Base-by-base conservation (phyloP, 1,140 invertebrate genomes). In the Cotesia chilonis region DNA sequence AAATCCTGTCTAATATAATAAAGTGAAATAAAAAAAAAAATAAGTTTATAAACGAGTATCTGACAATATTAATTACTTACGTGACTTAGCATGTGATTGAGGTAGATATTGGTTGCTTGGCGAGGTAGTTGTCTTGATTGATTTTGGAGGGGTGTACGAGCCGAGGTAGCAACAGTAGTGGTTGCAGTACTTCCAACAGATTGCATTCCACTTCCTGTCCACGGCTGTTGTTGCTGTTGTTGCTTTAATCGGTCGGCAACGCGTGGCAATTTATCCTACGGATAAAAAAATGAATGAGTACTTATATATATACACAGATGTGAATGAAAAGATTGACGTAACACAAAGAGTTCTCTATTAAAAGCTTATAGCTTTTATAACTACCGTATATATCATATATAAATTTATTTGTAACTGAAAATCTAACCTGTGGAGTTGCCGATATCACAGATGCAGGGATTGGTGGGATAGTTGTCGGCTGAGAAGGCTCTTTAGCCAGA, bases 401-500 rank as follows among this genome's bases (percentile, higher is more conserved):
- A 66, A n/a, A 51, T 51, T 12, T 28, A 60, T 4, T 63, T 47
- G 59, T 70, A 55, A 35, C 14, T 35, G 36, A 51, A 38, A 52
- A 35, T 47, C 0, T 14, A 78, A 85, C 84, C 79, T 91, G 90
- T 60, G 91, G 90, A 35, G 89, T 92, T 60, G 90, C 91, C 57
- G 86, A 91, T 87, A 90, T 91, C 83, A 89, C 89, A 87, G 88
- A 91, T 20, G 89, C 88, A 73, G 92, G 89, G 72, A 92, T 88
- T 66, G 89, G 89, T 75, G 91, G 90, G 69, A 93, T 90, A 2
- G 89, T 88, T 54, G 92, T 91, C 63, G 92, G 90, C 51, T 91
- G 90, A n/a, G 92, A 90, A 65, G 93, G 91, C 77, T 93, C 91
- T 81, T 93, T 93, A 9, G 94, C 93, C 78, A 97, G 84, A 69